Evolutionary conservation across 1,140 invertebrate genomes (phyloP).

Genomic region (Ganaspis sp.): DNA sequence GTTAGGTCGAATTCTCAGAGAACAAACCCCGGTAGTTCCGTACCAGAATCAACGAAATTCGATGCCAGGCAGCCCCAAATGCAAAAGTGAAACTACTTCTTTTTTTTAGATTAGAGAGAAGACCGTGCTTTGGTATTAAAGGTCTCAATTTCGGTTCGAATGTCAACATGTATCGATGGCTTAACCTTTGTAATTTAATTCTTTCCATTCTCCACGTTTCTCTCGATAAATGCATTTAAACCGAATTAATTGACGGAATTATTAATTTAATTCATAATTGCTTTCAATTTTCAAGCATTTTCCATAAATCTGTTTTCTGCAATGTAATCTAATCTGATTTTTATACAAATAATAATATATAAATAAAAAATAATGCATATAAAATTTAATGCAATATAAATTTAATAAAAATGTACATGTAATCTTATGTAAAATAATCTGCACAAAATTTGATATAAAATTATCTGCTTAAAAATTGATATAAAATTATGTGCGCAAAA

Average conservation of each 20-base stretch:
- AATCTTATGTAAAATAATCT: too few species aligned
- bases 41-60: not conserved
- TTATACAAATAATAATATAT: too few species aligned
- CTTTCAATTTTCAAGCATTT: too few species aligned
- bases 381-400: too few species aligned
- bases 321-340: not conserved
- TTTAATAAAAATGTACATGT: too few species aligned
- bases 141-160: slow-evolving; percentile 10
- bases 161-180: not conserved
- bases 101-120: slow-evolving; percentile 10
- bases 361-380: too few species aligned
- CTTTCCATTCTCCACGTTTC: not conserved
- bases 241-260: too few species aligned
- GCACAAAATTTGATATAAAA: too few species aligned
- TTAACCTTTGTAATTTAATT: slow-evolving; percentile 15
- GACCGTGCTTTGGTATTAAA: slow-evolving; percentile 15
- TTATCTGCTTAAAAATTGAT: too few species aligned
- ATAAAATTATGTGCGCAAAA: too few species aligned
- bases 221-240: not conserved
- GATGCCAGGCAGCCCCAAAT: not conserved
- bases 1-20: slow-evolving; percentile 15
- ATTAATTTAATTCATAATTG: too few species aligned
- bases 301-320: not conserved
- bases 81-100: not conserved
- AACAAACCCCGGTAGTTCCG: not conserved